phyloP scores from a whole-genome alignment of 2,888 invertebrate species.

The Glyphotaelius pellucidus region DNA sequence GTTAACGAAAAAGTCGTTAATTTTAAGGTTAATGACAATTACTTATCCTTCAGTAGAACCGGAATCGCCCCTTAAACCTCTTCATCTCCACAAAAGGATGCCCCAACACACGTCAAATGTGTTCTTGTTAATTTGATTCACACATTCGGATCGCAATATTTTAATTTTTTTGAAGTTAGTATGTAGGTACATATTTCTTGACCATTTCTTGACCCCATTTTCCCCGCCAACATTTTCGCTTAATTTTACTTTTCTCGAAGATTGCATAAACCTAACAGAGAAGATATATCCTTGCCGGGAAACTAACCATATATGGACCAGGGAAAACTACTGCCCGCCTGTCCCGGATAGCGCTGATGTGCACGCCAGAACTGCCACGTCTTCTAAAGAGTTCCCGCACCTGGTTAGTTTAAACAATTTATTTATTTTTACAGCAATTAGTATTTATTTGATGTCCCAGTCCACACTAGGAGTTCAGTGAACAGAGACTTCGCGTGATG shows the following conservation, averaged over 20 bases:
- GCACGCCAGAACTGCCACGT: background rate
- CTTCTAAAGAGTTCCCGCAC: background rate
- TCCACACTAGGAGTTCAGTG: background rate
- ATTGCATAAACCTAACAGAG: background rate
- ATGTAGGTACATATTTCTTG: background rate
- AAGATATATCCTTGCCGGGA: background rate
- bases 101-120: too few relatives aligned
- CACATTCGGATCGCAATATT: too few relatives aligned
- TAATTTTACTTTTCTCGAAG: background rate
- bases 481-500: too few relatives aligned
- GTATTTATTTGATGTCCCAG: background rate
- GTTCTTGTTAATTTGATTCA: too few relatives aligned
- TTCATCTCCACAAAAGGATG: too few relatives aligned
- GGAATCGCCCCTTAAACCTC: too few relatives aligned
- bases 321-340: background rate
- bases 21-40: too few relatives aligned
- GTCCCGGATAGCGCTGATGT: background rate
- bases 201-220: background rate
- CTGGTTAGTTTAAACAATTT: background rate
- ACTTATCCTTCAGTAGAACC: too few relatives aligned
- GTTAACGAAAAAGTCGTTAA: too few relatives aligned
- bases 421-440: background rate
- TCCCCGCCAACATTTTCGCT: background rate
- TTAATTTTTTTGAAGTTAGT: too few relatives aligned
- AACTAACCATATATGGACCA: background rate